A percentile compares a stretch with the other conserved stretches of the same genome.
Conservation (phyloP, 2,888 invertebrate species). For the Spatulosminthurus flaviceps region DNA sequence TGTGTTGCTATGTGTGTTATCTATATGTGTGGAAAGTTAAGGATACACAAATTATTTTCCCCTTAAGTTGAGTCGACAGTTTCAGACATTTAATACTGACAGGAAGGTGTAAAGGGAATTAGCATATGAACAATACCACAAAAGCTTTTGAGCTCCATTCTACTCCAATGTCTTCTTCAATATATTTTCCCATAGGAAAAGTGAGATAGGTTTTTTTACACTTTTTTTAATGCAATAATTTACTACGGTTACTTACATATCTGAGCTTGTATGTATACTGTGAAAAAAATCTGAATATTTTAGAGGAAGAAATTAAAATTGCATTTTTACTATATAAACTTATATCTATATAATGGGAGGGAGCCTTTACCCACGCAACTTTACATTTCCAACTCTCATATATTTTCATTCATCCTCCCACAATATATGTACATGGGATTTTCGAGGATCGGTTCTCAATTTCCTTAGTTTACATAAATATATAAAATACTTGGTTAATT, state of each 20-base stretch:
- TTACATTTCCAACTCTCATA: neutral
- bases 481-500: neutral
- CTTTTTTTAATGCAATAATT: too few relatives aligned
- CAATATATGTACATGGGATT: neutral
- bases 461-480: neutral
- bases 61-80: constrained; percentile 7
- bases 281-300: neutral
- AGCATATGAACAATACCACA: neutral
- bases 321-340: neutral
- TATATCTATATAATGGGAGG: neutral
- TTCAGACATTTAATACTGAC: constrained; percentile 14
- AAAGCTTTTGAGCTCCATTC: neutral
- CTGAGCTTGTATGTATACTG: too few relatives aligned
- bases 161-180: neutral
- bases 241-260: too few relatives aligned
- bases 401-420: neutral
- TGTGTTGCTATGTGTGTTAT: too few relatives aligned
- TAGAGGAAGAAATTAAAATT: neutral
- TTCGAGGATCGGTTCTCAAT: neutral
- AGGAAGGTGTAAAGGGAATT: constrained; percentile 2
- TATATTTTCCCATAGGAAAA: neutral
- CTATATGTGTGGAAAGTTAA: neutral
- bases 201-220: too few relatives aligned
- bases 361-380: neutral
- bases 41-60: neutral